Base-by-base conservation (phyloP, 2,797 vertebrate species). In the Neopelma chrysocephalum region DNA sequence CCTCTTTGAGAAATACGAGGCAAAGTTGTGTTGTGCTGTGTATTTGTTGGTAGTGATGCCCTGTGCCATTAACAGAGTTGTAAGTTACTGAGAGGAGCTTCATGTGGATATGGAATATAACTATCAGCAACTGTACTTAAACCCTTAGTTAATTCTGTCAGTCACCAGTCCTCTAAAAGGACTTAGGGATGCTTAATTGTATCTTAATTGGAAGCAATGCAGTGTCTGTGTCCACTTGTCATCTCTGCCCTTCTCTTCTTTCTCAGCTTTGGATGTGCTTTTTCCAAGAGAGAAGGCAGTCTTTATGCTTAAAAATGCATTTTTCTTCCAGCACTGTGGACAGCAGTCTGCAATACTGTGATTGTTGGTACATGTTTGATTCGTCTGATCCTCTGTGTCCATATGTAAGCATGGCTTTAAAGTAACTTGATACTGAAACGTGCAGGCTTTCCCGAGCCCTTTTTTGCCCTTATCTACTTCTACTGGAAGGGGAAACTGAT, bases 31-130 rank as follows among this genome's bases (percentile, higher is more conserved):
- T 26, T 0, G 0, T 79, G 34, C 31, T 47, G 31, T 68, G 32
- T 38, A 11, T 62, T 68, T 54, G 12, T 19, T 84, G 61, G 36
- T 54, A n/a, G 3, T 51, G 31, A 34, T 69, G 27, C 20, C 40
- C 73, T 22, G 6, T 17, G 17, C 16, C 51, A 12, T 10, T 53
- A 11, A 23, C 9, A 80, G 62, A 38, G 40, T 25, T 89, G 43
- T 66, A 32, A 60, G 32, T 50, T 70, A 50, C 22, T 18, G 32
- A 76, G 26, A 50, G 17, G 15, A 54, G 12, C 32, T 79, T 68
- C 18, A 23, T 0, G 0, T 68, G 62, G 32, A 18, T 36, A 19
- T 2, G 6, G n/a, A 68, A 9, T 51, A 2, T 40, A 43, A 58
- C 34, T 61, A 3, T 13, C 70, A 51, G 48, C 38, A 89, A 15